A percentile compares a stretch with the other conserved stretches of the same genome.
phyloP scores from a whole-genome alignment of 2,113 vertebrate genomes.

The Lathamus discolor region DNA sequence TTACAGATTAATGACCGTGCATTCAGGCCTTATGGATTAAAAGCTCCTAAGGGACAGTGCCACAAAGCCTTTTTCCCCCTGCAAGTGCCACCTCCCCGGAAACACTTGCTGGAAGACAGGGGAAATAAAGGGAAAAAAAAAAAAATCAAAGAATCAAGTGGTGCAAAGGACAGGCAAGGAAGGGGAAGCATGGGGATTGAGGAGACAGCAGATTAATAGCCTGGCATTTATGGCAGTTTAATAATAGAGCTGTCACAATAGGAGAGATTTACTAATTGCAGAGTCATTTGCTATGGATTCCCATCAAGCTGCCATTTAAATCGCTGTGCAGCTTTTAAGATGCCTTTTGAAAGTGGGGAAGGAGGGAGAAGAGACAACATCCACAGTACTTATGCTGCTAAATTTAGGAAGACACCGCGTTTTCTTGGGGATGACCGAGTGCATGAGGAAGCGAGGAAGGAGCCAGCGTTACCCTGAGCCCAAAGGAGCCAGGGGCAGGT shows the following conservation, averaged over 20 bases:
- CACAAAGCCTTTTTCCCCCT: neutral
- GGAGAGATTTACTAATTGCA: slow-evolving; percentile 73
- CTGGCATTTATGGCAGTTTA: slow-evolving; percentile 71
- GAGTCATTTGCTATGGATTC: slow-evolving; percentile 67
- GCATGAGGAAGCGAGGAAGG: neutral
- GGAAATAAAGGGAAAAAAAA: neutral
- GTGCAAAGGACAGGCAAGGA: slow-evolving; percentile 19
- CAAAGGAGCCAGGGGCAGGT: neutral
- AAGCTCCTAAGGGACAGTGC: neutral
- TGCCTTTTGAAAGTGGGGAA: neutral
- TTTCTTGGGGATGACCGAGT: neutral
- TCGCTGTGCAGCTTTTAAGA: slow-evolving; percentile 10
- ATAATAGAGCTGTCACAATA: slow-evolving; percentile 77
- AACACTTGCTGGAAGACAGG: neutral
- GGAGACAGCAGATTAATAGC: slow-evolving; percentile 70
- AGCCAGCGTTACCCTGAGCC: accelerated
- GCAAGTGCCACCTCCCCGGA: neutral
- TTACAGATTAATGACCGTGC: neutral
- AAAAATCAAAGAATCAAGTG: neutral
- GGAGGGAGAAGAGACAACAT: neutral
- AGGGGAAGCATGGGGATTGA: slow-evolving; percentile 35
- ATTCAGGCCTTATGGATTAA: neutral
- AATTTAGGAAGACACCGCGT: slow-evolving; percentile 27
- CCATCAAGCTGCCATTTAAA: slow-evolving; percentile 71
- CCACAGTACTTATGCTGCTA: slow-evolving; percentile 8